Evolutionary conservation across 1,140 invertebrate species (phyloP), one percentile per base, ranked within the genome.

Genomic region (Lordiphosa collinella): DNA sequence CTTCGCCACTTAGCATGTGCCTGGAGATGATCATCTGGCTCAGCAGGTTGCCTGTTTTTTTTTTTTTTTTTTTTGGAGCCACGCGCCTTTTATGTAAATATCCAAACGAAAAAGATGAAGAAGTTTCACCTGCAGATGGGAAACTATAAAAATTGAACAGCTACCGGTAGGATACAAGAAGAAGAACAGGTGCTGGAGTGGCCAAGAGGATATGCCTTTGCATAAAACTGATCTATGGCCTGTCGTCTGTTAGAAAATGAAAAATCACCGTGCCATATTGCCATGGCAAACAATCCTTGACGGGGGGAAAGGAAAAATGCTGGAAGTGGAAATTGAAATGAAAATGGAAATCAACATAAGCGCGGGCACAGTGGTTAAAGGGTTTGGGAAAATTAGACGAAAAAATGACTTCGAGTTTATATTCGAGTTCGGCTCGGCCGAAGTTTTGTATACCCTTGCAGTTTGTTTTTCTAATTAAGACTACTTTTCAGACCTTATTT

Each of bases 181-280:
- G 40, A 11, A 34, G 16, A 43, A 53, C 64, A 68, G 64, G 64
- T 68, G 64, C 31, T 57, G 10, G 8, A 35, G 8, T 13, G 25
- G 46, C 47, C 10, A 18, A 36, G 22, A 25, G 41, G 41, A 29
- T 44, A 11, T 29, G 25, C 25, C 25, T 25, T 4, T 1, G 37
- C 53, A 25, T 14, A 46, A 36, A 66, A 57, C 53, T 58, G 63
- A 67, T 67, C 38, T 44, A 58, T 57, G 10, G 34, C 22, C 44
- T 44, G 53, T 37, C 12, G 4, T 14, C 13, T 6, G 3, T 9
- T 31, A 22, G 29, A 35, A 66, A 61, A 62, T 80, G 76, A 80
- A 61, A 82, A 82, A 82, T 80, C 76, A 76, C 70, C 76, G 76
- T 67, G 61, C 50, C 72, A 40, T 54, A 80, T 76, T 80, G 66